Base-by-base conservation (phyloP, 2,113 vertebrate species). In the Henicopernis longicauda region DNA sequence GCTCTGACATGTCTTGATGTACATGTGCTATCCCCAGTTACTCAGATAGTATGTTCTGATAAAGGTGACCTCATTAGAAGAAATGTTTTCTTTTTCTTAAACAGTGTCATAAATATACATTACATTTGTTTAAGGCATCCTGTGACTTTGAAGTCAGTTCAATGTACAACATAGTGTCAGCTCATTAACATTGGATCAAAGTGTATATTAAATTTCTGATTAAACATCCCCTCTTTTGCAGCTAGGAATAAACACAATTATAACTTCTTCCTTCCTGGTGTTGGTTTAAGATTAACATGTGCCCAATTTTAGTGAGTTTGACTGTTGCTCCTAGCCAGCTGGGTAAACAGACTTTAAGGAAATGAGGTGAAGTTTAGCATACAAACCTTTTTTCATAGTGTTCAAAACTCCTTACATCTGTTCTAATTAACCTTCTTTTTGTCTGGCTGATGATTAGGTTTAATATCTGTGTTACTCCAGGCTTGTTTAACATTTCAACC, bases 161-260 rank as follows among this genome's bases (percentile, higher is more conserved):
- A 82, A 44, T 93, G 85, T 95, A 92, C 83, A 94, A 57, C 71
- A 72, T 36, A 44, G 86, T 88, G 94, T 97, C 90, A 93, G 88
- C 83, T 97, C 84, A 94, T 94, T 96, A 97, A 97, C 94, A 82
- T 85, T 93, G 87, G 90, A 94, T 97, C 93, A 96, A 96, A 96
- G 86, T 50, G 36, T 96, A 61, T 91, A 92, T 97, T 97, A 97
- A 88, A 85, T 95, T 95, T 96, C 93, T 93, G 93, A 93, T 97
- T 97, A 95, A 96, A 97, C 89, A 94, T 89, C 71, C 83, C 55
- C 15, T 77, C 84, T 96, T 95, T 81, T 97, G 93, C 84, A 95
- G 87, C 91, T 91, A 74, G 81, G 69, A 95, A 96, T 96, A 97
- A 97, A 97, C 92, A 95, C 74, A 97, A 88, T 96, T 97, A 96